Evolutionary conservation across 2,797 vertebrate genomes (phyloP).

Genomic region (Novumbra hubbsi): DNA sequence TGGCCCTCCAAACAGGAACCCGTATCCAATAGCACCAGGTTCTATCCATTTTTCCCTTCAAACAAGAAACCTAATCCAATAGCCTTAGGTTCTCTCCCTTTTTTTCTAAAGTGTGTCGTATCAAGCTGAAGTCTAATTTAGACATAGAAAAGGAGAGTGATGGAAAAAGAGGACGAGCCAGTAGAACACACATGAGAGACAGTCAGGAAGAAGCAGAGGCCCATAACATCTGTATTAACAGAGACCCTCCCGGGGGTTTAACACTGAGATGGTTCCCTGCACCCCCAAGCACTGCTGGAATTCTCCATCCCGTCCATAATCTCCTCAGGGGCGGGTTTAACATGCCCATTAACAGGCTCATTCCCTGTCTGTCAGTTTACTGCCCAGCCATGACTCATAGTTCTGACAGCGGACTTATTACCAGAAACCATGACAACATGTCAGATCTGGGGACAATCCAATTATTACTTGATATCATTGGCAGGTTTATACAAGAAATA

Average conservation of each 20-base stretch:
- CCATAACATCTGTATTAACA: slow-evolving; percentile 66
- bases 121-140: too few species aligned
- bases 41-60: too few species aligned
- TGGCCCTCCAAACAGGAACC: too few species aligned
- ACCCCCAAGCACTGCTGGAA: not conserved
- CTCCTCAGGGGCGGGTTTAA: slow-evolving; percentile 37
- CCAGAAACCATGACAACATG: slow-evolving; percentile 51
- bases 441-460: slow-evolving; percentile 56
- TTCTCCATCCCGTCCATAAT: not conserved
- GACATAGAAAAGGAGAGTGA: not conserved
- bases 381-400: slow-evolving; percentile 14
- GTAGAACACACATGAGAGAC: not conserved
- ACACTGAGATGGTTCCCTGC: slow-evolving; percentile 38
- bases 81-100: too few species aligned
- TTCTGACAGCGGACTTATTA: slow-evolving; percentile 41
- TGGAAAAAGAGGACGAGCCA: not conserved
- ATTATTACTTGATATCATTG: slow-evolving; percentile 61
- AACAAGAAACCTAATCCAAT: too few species aligned
- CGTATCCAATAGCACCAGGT: too few species aligned
- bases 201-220: slow-evolving; percentile 38
- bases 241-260: slow-evolving; percentile 39
- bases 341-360: slow-evolving; percentile 41
- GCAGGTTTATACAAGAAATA: slow-evolving; percentile 49
- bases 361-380: slow-evolving; percentile 9
- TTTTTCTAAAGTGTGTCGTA: too few species aligned